Evolutionary conservation across 1,140 invertebrate genomes (phyloP), one percentile per base, ranked within the genome.

Genomic region (Plectrocnemia conspersa): DNA sequence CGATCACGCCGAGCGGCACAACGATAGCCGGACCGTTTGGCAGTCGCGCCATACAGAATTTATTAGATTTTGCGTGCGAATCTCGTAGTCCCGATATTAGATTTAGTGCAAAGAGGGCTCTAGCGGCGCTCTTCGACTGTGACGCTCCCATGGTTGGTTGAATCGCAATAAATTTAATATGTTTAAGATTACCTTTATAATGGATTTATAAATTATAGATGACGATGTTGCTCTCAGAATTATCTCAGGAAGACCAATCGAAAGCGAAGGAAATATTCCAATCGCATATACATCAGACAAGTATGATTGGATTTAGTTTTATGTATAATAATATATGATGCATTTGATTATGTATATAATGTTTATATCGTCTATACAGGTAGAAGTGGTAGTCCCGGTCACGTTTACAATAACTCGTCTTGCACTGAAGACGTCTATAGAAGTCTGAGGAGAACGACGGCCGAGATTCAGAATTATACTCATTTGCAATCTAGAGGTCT

Each of bases 381-480:
- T 32, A 70, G 71, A 59, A 70, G 67, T 61, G 73, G 72, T 35
- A 74, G 72, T 41, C 73, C 73, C 2, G 49, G 55, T 32, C 33
- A 23, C 13, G 32, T 35, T 11, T 13, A 36, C 2, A 53, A 24
- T 36, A 49, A 52, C 21, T 63, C 65, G 3, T 61, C 65, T 0
- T 63, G 86, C 67, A 83, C 88, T 13, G 90, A 94, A 68, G 92
- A 96, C 68, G 85, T 95, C 35, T 85, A 86, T 65, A 86, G 86
- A 66, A 91, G 89, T 52, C 82, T 97, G 46, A 79, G 89, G 52
- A 86, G 88, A 66, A 96, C 93, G 32, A 92, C 93, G 2, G 90
- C 89, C 15, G 93, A 97, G 76, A 97, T 97, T 68, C 88, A 92
- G 64, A 91, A 88, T 72, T 91, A 91, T 62, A 87, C 83, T 64